Evolutionary conservation across 1,140 invertebrate genomes (phyloP).

Genomic region (Sycobia sp.): DNA sequence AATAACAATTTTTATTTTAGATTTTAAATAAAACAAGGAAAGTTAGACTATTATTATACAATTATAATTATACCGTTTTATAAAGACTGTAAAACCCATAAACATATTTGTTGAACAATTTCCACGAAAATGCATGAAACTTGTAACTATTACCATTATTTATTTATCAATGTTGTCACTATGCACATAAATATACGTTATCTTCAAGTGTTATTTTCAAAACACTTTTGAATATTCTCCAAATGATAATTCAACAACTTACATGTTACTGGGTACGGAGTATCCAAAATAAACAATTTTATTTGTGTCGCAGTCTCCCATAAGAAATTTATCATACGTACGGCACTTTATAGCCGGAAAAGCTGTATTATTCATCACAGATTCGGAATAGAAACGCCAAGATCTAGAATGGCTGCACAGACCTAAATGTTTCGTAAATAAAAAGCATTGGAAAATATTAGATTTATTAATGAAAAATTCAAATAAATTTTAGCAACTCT

Average conservation of each 20-base stretch:
- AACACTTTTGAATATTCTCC: no score
- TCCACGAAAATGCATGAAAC: no score
- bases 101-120: no score
- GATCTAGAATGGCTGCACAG: conserved; percentile 71
- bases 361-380: conserved; percentile 48
- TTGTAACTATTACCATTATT: no score
- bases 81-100: no score
- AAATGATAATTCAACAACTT: conserved; percentile 18
- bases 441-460: neutral
- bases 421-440: conserved; percentile 51
- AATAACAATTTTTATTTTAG: no score
- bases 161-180: no score
- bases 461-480: neutral
- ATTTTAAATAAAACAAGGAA: no score
- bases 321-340: neutral
- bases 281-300: conserved; percentile 37
- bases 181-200: no score
- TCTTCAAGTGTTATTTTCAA: no score
- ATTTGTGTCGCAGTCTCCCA: neutral
- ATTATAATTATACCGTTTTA: no score
- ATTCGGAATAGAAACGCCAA: conserved; percentile 67
- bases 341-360: conserved; percentile 10
- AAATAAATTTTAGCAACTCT: neutral
- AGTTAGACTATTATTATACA: no score
- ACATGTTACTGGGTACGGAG: conserved; percentile 27